A percentile compares a stretch with the other conserved stretches of the same genome.
Evolutionary conservation across 1,140 invertebrate genomes (phyloP).

Genomic region (Heterodera carotae): DNA sequence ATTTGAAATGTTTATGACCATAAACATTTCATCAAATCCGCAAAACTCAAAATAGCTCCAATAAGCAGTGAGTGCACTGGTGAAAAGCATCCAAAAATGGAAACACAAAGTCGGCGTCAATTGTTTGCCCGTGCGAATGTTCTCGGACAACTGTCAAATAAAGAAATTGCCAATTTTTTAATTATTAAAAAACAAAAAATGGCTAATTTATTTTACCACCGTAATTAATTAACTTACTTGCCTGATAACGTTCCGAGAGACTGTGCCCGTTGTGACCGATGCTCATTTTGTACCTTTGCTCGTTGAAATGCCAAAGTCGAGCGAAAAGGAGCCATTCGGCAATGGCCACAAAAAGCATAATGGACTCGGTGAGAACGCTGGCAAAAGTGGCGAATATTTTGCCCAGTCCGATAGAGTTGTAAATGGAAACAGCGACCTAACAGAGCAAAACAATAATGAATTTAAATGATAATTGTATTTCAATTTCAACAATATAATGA

Average conservation of each 20-base stretch:
- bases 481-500: not conserved
- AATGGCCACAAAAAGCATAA: not conserved
- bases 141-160: not conserved
- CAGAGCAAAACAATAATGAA: too few species aligned
- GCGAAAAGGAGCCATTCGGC: not conserved
- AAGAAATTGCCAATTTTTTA: not conserved
- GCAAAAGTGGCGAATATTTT: not conserved
- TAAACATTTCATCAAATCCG: not conserved
- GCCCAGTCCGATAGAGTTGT: not conserved
- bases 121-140: constrained; percentile 15
- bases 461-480: not conserved
- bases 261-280: not conserved
- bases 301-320: not conserved
- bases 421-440: not conserved
- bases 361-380: not conserved
- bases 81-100: not conserved
- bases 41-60: not conserved
- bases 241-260: constrained; percentile 18
- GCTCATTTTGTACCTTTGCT: not conserved
- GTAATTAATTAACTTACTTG: not conserved
- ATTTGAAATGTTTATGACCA: not conserved
- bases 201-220: too few species aligned
- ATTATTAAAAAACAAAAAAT: not conserved
- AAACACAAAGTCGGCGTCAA: constrained; percentile 2
- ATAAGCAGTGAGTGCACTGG: not conserved